Evolutionary conservation across 1,140 invertebrate species (phyloP), one percentile per base, ranked within the genome.

Genomic region (Vanessa tameamea): DNA sequence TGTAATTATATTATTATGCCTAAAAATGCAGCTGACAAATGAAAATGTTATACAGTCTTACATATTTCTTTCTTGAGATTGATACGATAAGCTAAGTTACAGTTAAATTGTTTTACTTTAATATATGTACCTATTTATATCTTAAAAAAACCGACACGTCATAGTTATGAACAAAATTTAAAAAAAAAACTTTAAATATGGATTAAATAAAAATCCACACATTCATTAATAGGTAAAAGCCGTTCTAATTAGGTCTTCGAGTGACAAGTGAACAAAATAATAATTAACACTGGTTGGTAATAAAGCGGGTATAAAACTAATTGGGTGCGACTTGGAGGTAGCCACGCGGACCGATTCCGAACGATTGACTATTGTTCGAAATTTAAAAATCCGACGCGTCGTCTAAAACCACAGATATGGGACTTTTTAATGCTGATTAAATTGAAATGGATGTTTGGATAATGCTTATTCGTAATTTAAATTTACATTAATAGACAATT

Each of bases 221-320:
- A 37, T 15, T 37, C 31, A 37, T 61, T 61, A 61, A 61, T 61
- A 37, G 20, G 20, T 14, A 84, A 87, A 87, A 84, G 84, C 77
- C 82, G 85, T 81, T 86, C 83, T 89, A 90, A 91, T 91, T 91
- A 91, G 88, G 87, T 89, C 84, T 85, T 87, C 83, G 84, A 90
- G 87, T 89, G 86, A 86, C 83, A 84, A 87, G 84, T 84, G 82
- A 86, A 83, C 84, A 89, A 87, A 89, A 89, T 90, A 88, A 90
- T 89, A 91, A 92, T 92, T 90, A 92, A 91, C 88, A 90, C 88
- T 86, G 87, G 80, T 83, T 85, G 76, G 88, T 91, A 91, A 92
- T 91, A 88, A 89, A 90, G 84, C 89, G 83, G 82, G 83, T 82
- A 87, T 90, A 92, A 92, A 91, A 92, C 90, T 92, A 92, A 92